Percentiles rank a stretch among this genome's conserved stretches.
These are phyloP conservation scores for Calcarius lapponicus DNA, from an alignment of 2,797 vertebrate species.

Conservation along the genomic window DNA sequence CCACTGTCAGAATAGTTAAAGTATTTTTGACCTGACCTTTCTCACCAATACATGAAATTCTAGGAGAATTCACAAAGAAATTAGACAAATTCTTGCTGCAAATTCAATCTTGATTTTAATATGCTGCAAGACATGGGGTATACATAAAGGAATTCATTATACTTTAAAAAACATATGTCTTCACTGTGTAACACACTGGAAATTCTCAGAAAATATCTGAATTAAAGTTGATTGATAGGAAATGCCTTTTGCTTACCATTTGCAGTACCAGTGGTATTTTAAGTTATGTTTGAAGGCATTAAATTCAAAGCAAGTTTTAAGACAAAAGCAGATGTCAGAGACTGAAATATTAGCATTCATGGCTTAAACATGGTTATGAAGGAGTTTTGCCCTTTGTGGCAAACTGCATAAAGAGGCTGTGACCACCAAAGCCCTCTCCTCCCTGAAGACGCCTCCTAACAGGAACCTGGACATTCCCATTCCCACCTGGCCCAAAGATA, in stretches of 20 bases:
- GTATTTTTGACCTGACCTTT: conserved; percentile 3
- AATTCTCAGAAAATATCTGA: not conserved
- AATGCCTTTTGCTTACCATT: not conserved
- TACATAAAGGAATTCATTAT: not conserved
- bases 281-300: not conserved
- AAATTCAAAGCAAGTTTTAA: not conserved
- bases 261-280: not conserved
- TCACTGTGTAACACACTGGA: not conserved
- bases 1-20: not conserved
- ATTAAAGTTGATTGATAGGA: not conserved
- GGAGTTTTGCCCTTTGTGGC: not conserved
- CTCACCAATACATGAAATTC: not conserved
- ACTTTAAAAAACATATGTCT: not conserved
- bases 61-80: not conserved
- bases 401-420: not conserved
- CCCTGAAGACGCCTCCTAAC: not conserved
- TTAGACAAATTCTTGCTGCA: not conserved
- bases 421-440: not conserved
- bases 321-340: not conserved
- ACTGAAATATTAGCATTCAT: not conserved
- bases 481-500: rapidly evolving
- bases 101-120: not conserved
- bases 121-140: not conserved
- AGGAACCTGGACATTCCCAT: not conserved
- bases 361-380: not conserved